These are phyloP conservation scores for Sminthurinus signatus DNA, from an alignment of 1,140 invertebrate species.

Conservation along the genomic window DNA sequence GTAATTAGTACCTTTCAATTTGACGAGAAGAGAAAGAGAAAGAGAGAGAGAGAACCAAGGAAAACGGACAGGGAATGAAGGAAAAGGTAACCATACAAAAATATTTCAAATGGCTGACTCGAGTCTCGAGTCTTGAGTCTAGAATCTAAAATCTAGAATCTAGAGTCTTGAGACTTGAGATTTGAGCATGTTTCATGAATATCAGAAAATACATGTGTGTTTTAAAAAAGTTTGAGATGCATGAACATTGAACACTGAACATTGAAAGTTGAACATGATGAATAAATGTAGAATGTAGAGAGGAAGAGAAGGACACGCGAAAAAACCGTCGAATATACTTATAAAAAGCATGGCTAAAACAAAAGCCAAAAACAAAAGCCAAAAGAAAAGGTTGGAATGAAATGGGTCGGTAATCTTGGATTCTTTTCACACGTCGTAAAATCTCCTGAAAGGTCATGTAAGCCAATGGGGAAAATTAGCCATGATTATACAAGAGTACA, in stretches of 20 bases:
- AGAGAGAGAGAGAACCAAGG: conserved; percentile 5
- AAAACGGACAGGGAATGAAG: conserved; percentile 25
- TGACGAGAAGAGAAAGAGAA: conserved; percentile 36
- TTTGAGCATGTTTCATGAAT: too few species aligned
- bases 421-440: conserved; percentile 36
- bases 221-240: too few species aligned
- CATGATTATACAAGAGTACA: conserved; percentile 8
- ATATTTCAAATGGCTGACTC: too few species aligned
- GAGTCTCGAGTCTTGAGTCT: too few species aligned
- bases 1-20: conserved; percentile 43
- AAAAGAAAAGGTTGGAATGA: too few species aligned
- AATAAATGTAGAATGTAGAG: not conserved
- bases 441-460: conserved; percentile 31
- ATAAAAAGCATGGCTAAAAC: too few species aligned
- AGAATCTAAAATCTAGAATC: too few species aligned
- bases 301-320: conserved; percentile 33
- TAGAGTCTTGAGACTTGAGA: too few species aligned
- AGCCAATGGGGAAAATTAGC: conserved; percentile 25
- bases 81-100: too few species aligned
- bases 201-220: too few species aligned
- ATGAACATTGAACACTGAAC: too few species aligned
- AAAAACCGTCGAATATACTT: conserved; percentile 35
- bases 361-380: too few species aligned
- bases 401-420: conserved; percentile 9
- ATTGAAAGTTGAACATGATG: not conserved